These are phyloP conservation scores for Helicoverpa assulta DNA, from an alignment of 2,888 invertebrate genomes.

Conservation along the genomic window DNA sequence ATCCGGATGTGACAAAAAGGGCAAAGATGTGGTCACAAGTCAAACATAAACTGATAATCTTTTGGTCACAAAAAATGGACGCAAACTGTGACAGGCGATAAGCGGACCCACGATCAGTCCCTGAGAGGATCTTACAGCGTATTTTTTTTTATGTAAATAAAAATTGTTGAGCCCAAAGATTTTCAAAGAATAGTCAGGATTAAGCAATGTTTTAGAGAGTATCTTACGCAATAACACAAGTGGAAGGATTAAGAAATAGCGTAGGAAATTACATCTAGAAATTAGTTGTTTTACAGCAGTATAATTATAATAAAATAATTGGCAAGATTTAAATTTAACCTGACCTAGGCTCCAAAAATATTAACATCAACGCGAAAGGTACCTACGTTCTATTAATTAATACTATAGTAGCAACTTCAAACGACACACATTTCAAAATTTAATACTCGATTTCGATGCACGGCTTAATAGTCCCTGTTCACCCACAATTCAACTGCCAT, in stretches of 20 bases:
- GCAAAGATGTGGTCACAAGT: conserved; percentile 46
- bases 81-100: conserved; percentile 45
- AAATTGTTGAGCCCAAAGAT: conserved; percentile 1
- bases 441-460: neutral
- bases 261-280: too few species aligned
- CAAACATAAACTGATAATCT: conserved; percentile 49
- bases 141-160: conserved; percentile 11
- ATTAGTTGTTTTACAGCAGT: too few species aligned
- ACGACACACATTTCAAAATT: conserved; percentile 21
- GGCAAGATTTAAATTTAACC: too few species aligned
- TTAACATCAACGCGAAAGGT: conserved; percentile 6
- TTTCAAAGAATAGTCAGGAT: conserved; percentile 10
- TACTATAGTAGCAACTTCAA: neutral
- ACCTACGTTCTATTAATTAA: conserved; percentile 21
- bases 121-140: conserved; percentile 39
- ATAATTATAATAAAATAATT: too few species aligned
- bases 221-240: conserved; percentile 1
- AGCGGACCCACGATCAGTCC: conserved; percentile 28
- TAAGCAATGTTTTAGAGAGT: neutral
- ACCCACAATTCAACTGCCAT: conserved; percentile 21
- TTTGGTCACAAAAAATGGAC: conserved; percentile 40
- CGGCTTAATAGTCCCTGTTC: conserved; percentile 4
- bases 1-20: conserved; percentile 56
- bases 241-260: conserved; percentile 3
- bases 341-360: neutral